Evolutionary conservation across 2,113 vertebrate species (phyloP), one percentile per base, ranked within the genome.

Genomic region (Perccottus glenii): DNA sequence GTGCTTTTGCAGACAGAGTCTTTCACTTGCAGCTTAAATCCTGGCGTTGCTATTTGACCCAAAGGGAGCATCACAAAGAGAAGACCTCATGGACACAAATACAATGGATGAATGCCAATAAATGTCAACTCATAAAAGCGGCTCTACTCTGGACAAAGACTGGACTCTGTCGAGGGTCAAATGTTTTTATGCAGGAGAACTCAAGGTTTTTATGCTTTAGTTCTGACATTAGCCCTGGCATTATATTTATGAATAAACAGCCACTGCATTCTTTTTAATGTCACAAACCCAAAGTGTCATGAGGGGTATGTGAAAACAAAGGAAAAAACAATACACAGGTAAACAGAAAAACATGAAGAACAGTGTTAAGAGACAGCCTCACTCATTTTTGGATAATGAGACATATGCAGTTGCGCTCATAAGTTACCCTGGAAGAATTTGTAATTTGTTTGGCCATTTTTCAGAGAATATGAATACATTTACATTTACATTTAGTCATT

Each of bases 81-180:
- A 27, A 35, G 16, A 51, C 50, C 19, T 6, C 38, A 40, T 40
- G 52, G 12, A 55, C 52, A 55, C 5, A 8, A 12, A 36, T 36
- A 11, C 4, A 55, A 15, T 6, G n/a, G 32, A 36, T 55, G 52
- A 55, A 55, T 55, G 35, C 2, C 36, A 55, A 55, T 55, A 55
- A 55, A 55, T 55, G 52, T 55, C 52, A 55, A 32, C 10, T 12
- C 50, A 52, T 19, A 52, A 52, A 53, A 32, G 19, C 12, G 8
- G 19, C 19, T 52, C 27, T 33, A 16, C 27, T 12, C 9, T 5
- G 51, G 32, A 35, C 32, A 53, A 55, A n/a, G 33, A 36, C 32
- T 5, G 12, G 12, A 4, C 5, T 33, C 12, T 8, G 11, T 6
- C 2, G 52, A 38, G 33, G 33, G 52, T 33, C 19, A 3, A 6